A percentile compares a stretch with the other conserved stretches of the same genome.
Evolutionary conservation across 2,888 invertebrate species (phyloP).

Genomic region (Caenorhabditis sp.): DNA sequence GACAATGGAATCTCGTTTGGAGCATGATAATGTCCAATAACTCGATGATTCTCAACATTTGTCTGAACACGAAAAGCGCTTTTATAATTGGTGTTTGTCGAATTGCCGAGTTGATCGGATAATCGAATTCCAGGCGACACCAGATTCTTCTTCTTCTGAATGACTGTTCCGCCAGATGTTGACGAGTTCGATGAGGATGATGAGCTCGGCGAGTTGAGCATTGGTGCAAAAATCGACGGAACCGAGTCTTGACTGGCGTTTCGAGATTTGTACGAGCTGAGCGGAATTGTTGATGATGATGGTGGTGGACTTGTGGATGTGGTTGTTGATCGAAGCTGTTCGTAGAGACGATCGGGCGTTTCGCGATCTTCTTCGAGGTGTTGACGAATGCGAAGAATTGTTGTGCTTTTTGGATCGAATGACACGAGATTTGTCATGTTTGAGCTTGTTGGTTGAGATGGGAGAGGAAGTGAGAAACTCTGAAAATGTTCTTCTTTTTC

Average conservation of each 20-base stretch:
- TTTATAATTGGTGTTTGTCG: conserved; percentile 21
- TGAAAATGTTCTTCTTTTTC: neutral
- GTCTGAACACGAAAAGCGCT: conserved; percentile 46
- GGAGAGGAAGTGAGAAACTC: neutral
- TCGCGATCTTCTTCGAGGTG: conserved; percentile 47
- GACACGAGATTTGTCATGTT: conserved; percentile 28
- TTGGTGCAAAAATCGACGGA: conserved; percentile 56
- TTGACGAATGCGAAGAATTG: conserved; percentile 52
- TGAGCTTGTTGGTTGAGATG: neutral
- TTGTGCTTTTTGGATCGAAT: conserved; percentile 62
- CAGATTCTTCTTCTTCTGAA: neutral
- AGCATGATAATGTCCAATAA: conserved; percentile 52
- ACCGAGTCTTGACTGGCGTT: conserved; percentile 53
- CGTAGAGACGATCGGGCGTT: conserved; percentile 33
- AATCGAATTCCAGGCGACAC: conserved; percentile 44
- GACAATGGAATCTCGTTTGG: conserved; percentile 48
- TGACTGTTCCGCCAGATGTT: neutral
- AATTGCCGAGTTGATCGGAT: conserved; percentile 29
- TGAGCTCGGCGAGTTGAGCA: conserved; percentile 38
- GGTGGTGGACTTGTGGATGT: conserved; percentile 15
- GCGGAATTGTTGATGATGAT: conserved; percentile 24
- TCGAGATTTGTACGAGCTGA: conserved; percentile 27
- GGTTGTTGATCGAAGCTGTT: conserved; percentile 24
- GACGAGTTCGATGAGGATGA: conserved; percentile 19
- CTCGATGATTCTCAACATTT: conserved; percentile 22